Evolutionary conservation across 2,113 vertebrate species (phyloP).

Genomic region (Trochalopteron elliotii): DNA sequence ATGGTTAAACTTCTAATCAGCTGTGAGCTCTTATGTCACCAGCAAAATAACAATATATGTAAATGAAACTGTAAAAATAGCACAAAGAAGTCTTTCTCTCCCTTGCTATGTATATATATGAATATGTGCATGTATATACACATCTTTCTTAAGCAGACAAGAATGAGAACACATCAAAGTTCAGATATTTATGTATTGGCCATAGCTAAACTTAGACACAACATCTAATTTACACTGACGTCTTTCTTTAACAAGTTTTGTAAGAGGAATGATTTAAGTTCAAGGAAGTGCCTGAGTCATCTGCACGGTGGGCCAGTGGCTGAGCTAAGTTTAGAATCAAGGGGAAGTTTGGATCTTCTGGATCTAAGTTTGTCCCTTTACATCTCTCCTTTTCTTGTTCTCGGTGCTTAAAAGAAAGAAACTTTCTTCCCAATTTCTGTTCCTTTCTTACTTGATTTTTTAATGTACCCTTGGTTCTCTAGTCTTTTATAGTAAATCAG

Average conservation of each 20-base stretch:
- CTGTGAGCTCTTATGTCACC: conserved; percentile 23
- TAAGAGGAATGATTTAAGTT: conserved; percentile 79
- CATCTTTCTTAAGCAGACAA: conserved; percentile 58
- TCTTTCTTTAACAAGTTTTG: conserved; percentile 84
- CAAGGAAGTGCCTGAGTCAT: conserved; percentile 80
- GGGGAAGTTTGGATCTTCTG: conserved; percentile 65
- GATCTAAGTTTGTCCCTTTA: conserved; percentile 55
- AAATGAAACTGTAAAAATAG: conserved; percentile 59
- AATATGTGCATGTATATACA: not conserved
- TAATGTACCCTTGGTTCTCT: not conserved
- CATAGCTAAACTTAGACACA: conserved; percentile 77
- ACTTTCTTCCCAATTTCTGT: not conserved
- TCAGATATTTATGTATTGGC: conserved; percentile 73
- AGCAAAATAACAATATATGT: conserved; percentile 52
- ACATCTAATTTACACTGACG: conserved; percentile 82
- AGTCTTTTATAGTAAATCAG: not conserved
- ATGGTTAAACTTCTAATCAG: conserved; percentile 43
- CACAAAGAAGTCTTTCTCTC: conserved; percentile 12
- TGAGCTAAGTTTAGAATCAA: conserved; percentile 79
- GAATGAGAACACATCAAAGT: conserved; percentile 66
- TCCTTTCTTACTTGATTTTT: not conserved
- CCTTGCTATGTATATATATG: not conserved
- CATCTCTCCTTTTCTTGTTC: conserved; percentile 48
- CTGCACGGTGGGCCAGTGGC: conserved; percentile 74
- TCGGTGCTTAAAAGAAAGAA: not conserved